Evolutionary conservation across 2,797 vertebrate genomes (phyloP), one percentile per base, ranked within the genome.

Genomic region (Merluccius polli): DNA sequence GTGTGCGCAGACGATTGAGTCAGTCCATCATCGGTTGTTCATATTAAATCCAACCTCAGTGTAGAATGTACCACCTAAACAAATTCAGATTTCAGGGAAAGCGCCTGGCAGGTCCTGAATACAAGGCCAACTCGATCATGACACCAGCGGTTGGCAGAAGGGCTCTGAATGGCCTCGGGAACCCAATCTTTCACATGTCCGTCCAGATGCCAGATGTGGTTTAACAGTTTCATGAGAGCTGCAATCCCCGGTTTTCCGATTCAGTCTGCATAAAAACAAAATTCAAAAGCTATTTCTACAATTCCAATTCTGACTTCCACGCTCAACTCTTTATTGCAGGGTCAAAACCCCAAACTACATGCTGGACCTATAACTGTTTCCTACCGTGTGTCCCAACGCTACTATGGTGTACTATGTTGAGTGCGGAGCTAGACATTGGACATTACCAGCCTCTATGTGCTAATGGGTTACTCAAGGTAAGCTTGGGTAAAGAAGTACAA

Each of bases 381-480:
- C 59, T 65, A 59, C 24, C 59, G 3, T 27, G 10, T 9, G 59
- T 27, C 11, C 2, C 8, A 27, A 24, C 52, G 10, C 18, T 48
- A 27, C 59, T 13, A 63, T 63, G 59, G 2, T 63, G 59, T 27
- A 11, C 59, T 2, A 27, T 65, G 52, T 80, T 86, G 70, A 72
- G 81, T 72, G 78, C 80, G 76, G 85, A 84, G 77, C 82, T 78
- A 81, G 75, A 89, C 86, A 67, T 84, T 84, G 84, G 75, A 84
- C 83, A 11, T 9, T 10, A 63, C 59, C 24, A 27, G 59, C 59
- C 59, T 9, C 59, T 27, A 65, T 2, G 10, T 65, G 59, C 59
- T 27, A 65, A 27, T 27, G 24, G 10, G n/a, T 65, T 65, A 27
- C 59, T 27, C 59, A 65, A 63, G 8, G 59, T 65, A 65, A 65